Conservation (phyloP, 35 echinoderm and acorn worm species). For the Apostichopus japonicus region DNA sequence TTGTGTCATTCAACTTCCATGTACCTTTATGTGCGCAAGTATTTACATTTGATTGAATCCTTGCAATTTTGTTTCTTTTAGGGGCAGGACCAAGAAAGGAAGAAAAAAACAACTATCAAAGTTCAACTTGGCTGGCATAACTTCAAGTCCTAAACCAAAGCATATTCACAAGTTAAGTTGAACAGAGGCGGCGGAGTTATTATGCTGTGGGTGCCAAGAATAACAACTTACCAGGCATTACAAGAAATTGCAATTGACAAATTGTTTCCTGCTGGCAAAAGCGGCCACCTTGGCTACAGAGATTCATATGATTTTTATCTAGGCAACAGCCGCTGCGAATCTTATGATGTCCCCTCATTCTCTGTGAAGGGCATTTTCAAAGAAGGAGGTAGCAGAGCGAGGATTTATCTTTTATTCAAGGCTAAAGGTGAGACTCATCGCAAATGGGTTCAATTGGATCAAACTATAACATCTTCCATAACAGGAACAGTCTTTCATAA, state of each 20-base stretch:
- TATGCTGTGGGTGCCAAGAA: neutral
- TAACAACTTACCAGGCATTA: neutral
- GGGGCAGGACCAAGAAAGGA: neutral
- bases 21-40: neutral
- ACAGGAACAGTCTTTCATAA: too few species aligned
- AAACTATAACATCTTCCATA: too few species aligned
- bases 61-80: neutral
- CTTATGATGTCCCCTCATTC: neutral
- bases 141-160: neutral
- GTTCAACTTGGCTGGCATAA: constrained; percentile 22
- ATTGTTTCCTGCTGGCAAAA: neutral
- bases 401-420: neutral
- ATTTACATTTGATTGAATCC: neutral
- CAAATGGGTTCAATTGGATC: neutral
- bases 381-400: too few species aligned
- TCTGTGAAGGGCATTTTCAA: neutral
- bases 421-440: constrained; percentile 1
- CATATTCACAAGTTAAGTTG: too few species aligned
- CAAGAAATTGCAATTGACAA: neutral
- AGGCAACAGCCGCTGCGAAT: neutral
- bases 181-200: too few species aligned
- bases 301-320: neutral
- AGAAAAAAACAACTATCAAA: neutral
- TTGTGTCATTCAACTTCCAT: neutral
- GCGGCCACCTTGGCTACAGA: neutral